Base-by-base conservation (phyloP, 2,797 vertebrate genomes). In the Fringilla coelebs region DNA sequence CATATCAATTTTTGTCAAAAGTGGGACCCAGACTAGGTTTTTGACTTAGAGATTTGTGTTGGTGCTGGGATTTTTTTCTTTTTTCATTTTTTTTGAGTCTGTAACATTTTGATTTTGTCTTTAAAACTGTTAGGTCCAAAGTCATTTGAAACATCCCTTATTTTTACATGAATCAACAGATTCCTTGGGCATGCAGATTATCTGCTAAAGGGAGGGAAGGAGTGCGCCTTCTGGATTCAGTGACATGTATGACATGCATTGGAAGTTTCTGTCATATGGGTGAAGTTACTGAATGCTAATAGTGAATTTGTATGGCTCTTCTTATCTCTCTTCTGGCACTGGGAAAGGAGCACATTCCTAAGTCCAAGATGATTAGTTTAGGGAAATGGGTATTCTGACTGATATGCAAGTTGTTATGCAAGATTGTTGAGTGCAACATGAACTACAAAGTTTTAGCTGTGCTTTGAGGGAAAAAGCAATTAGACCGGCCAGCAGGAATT, bases 381-480 rank as follows among this genome's bases (percentile, higher is more conserved):
- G 66, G 38, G 20, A 94, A 91, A 41, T 57, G 6, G 48, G 10
- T 66, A 57, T n/a, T 52, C 45, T 89, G 71, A 73, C 48, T 17
- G 38, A 61, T 73, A 81, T 24, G 63, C 68, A 65, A 73, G 38
- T 91, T 86, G 57, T 36, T 88, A 26, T 45, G 46, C 89, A 85
- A 81, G 78, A 86, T 71, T 81, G 34, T 48, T 82, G 51, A 87
- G 46, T 76, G 71, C 60, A 85, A 93, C 73, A 57, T 61, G 88
- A 93, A 78, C 85, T 92, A 57, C 51, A 68, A 81, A 95, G 40
- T 96, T 87, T 93, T 91, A 70, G 51, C 14, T 71, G 22, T 65
- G n/a, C 85, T 97, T 89, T 85, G 77, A 79, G 52, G 24, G 52
- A 90, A 61, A 45, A 85, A 67, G 55, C 86, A 85, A 63, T 93